phyloP scores from a whole-genome alignment of 2,113 vertebrate genomes.

The Pachycephala philippinensis region DNA sequence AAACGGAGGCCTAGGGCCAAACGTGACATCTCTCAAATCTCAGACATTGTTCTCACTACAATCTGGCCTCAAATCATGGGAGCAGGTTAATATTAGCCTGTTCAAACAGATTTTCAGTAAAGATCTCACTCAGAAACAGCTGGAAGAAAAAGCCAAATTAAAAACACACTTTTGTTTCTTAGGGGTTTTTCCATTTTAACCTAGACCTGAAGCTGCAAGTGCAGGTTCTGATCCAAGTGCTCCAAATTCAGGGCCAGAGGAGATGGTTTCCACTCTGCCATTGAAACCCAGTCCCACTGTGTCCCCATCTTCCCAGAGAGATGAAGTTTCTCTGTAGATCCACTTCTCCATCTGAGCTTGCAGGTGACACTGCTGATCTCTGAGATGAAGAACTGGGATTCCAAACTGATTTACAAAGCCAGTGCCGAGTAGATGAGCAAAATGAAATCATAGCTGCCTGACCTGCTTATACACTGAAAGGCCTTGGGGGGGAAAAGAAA shows the following conservation, averaged over 20 bases:
- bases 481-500: background rate
- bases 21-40: background rate
- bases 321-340: background rate
- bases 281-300: background rate
- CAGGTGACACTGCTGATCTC: background rate
- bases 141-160: background rate
- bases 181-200: background rate
- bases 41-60: background rate
- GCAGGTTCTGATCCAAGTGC: background rate
- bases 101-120: background rate
- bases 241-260: background rate
- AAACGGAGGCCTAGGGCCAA: background rate
- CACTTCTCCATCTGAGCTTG: background rate
- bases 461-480: constrained; percentile 60
- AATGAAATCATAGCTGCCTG: constrained; percentile 70
- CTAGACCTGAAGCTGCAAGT: background rate
- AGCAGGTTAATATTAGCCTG: background rate
- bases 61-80: background rate
- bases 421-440: constrained; percentile 27
- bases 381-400: constrained; percentile 11
- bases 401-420: constrained; percentile 58
- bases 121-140: background rate
- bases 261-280: background rate
- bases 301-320: background rate
- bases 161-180: background rate